A percentile compares a stretch with the other conserved stretches of the same genome.
Evolutionary conservation across 2,888 invertebrate species (phyloP).

Genomic region (Synergus itoensis): DNA sequence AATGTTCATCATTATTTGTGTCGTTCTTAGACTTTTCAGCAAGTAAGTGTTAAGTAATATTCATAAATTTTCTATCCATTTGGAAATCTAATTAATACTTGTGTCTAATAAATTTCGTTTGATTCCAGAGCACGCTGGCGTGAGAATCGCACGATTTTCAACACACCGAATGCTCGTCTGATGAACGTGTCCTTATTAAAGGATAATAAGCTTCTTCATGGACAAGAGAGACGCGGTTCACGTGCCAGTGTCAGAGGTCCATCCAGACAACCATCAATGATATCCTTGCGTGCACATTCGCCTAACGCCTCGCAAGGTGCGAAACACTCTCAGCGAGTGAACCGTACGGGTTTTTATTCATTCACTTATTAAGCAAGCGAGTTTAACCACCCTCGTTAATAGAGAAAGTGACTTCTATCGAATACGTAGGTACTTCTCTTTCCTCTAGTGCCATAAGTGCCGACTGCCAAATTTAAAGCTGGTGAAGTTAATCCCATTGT

Average conservation of each 20-base stretch:
- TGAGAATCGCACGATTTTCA: conserved; percentile 95
- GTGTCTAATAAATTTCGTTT: conserved; percentile 26
- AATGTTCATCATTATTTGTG: conserved; percentile 96
- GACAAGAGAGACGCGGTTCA: conserved; percentile 89
- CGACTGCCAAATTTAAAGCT: conserved; percentile 12
- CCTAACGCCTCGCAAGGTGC: conserved; percentile 85
- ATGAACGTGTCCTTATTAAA: conserved; percentile 93
- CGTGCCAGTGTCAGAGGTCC: conserved; percentile 89
- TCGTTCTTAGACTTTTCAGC: conserved; percentile 94
- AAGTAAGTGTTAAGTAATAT: conserved; percentile 82
- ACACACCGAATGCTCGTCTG: conserved; percentile 94
- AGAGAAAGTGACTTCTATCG: conserved; percentile 58
- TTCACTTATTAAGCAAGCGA: conserved; percentile 76
- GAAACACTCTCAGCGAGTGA: conserved; percentile 77
- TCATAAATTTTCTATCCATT: no score
- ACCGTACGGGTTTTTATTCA: conserved; percentile 77
- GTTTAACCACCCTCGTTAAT: conserved; percentile 43
- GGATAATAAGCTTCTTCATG: conserved; percentile 89
- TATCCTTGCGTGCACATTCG: conserved; percentile 90
- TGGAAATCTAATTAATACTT: no score
- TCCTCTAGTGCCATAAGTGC: conserved; percentile 45
- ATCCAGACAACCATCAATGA: conserved; percentile 91
- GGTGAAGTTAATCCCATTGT: not conserved
- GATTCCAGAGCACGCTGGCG: conserved; percentile 91
- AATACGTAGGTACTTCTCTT: conserved; percentile 55